A percentile compares a stretch with the other conserved stretches of the same genome.
Conservation (phyloP, 2,113 vertebrate species). For the Ochotona princeps region DNA sequence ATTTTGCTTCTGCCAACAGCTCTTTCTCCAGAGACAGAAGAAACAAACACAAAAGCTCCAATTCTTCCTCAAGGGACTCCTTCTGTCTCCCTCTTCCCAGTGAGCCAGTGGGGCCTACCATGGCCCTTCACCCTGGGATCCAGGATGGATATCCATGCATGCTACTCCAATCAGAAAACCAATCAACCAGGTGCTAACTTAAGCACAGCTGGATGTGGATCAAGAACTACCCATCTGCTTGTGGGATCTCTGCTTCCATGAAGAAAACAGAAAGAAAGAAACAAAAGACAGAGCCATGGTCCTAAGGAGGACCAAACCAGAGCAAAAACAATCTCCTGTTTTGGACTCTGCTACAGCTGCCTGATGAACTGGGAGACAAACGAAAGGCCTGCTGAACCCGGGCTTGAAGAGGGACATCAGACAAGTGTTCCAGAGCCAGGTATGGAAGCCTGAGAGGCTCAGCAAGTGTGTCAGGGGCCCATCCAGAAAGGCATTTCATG, state of each 20-base stretch:
- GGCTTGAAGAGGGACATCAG: not conserved
- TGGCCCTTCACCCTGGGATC: not conserved
- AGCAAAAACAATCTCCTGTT: not conserved
- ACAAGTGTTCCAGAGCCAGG: constrained; percentile 20
- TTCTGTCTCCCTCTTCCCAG: not conserved
- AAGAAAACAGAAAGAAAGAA: not conserved
- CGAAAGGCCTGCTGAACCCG: not conserved
- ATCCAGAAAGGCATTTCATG: not conserved
- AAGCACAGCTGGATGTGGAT: not conserved
- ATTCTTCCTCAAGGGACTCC: not conserved
- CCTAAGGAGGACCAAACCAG: not conserved
- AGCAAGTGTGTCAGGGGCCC: not conserved
- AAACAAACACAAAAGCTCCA: not conserved
- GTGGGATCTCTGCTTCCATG: not conserved
- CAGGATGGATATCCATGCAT: not conserved
- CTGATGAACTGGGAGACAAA: not conserved
- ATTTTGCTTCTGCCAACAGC: not conserved
- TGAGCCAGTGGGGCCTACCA: not conserved
- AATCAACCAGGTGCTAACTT: not conserved
- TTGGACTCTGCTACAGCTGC: not conserved
- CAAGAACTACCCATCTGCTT: not conserved
- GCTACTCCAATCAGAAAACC: not conserved
- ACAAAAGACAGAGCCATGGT: not conserved
- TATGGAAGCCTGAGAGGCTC: constrained; percentile 47
- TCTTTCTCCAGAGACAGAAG: constrained; percentile 2